A percentile compares a stretch with the other conserved stretches of the same genome.
phyloP scores from a whole-genome alignment of 1,140 invertebrate genomes.

The Dolichoris vasculosae region DNA sequence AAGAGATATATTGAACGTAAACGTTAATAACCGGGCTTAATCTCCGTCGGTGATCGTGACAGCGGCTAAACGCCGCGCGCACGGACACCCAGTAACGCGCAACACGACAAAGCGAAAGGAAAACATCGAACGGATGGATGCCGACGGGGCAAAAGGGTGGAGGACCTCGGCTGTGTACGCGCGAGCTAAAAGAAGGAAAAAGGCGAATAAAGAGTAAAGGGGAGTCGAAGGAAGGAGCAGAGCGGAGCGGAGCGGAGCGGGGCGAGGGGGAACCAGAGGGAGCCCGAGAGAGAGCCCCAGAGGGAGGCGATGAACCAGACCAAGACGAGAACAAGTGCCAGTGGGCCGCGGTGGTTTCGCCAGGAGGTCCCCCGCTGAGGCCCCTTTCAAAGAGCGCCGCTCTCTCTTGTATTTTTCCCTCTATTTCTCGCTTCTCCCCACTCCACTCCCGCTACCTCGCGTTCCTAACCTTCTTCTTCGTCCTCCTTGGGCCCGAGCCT shows the following conservation, averaged over 20 bases:
- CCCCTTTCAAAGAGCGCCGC: slow-evolving; percentile 64
- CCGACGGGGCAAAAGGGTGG: background rate
- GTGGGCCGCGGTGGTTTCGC: slow-evolving; percentile 32
- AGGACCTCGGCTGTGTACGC: background rate
- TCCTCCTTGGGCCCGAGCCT: background rate
- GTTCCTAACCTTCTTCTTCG: background rate
- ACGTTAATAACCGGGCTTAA: slow-evolving; percentile 35
- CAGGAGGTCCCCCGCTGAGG: slow-evolving; percentile 36
- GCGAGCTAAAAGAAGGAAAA: background rate
- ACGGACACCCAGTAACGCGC: background rate
- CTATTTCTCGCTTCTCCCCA: background rate
- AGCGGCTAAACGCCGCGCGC: background rate
- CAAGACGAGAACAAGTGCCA: too few species aligned
- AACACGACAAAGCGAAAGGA: slow-evolving; percentile 26
- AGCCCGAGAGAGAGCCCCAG: slow-evolving; percentile 23
- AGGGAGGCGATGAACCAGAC: too few species aligned
- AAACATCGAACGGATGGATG: background rate
- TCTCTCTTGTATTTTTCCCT: slow-evolving; percentile 36
- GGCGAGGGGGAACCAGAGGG: slow-evolving; percentile 25
- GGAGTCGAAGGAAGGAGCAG: background rate
- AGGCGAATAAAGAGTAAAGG: slow-evolving; percentile 2
- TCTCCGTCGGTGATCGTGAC: slow-evolving; percentile 7
- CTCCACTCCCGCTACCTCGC: background rate
- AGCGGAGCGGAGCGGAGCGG: background rate
- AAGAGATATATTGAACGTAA: slow-evolving; percentile 29